phyloP scores from a whole-genome alignment of 37 sponge, comb jelly and placozoan species.

The Eunapius fragilis region DNA sequence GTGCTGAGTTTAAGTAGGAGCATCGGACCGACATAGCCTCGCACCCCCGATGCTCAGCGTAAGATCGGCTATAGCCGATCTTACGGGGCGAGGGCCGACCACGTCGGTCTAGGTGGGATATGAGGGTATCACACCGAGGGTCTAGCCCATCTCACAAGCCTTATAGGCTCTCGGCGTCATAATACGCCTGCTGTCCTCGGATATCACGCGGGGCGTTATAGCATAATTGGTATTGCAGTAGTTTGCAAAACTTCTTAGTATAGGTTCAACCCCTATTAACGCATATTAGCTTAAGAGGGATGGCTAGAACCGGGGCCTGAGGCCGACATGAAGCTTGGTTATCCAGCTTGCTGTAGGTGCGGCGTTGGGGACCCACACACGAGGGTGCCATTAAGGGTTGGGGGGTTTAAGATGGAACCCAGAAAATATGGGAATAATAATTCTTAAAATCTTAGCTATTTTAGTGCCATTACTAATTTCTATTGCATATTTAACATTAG shows the following conservation, averaged over 20 bases:
- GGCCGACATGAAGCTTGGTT: not conserved
- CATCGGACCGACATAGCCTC: not conserved
- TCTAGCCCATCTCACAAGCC: too few species aligned
- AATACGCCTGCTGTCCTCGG: not conserved
- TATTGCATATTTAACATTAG: slow-evolving; percentile 71
- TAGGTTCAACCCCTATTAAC: slow-evolving; percentile 52
- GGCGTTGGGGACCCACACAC: too few species aligned
- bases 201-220: slow-evolving; percentile 14
- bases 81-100: too few species aligned
- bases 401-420: too few species aligned
- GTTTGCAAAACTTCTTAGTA: slow-evolving; percentile 66
- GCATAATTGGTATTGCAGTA: slow-evolving; percentile 49
- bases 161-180: too few species aligned
- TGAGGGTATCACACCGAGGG: too few species aligned
- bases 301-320: too few species aligned
- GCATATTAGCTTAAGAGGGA: slow-evolving; percentile 5
- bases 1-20: not conserved
- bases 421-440: slow-evolving; percentile 31
- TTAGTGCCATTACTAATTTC: slow-evolving; percentile 65
- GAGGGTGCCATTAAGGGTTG: too few species aligned
- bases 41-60: too few species aligned
- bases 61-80: not conserved
- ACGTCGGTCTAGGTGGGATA: not conserved
- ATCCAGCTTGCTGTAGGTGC: too few species aligned
- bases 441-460: slow-evolving; percentile 56